Percentiles rank a stretch among this genome's conserved stretches.
These are phyloP conservation scores for Argopecten irradians DNA, from an alignment of 1,140 invertebrate genomes.

Conservation along the genomic window DNA sequence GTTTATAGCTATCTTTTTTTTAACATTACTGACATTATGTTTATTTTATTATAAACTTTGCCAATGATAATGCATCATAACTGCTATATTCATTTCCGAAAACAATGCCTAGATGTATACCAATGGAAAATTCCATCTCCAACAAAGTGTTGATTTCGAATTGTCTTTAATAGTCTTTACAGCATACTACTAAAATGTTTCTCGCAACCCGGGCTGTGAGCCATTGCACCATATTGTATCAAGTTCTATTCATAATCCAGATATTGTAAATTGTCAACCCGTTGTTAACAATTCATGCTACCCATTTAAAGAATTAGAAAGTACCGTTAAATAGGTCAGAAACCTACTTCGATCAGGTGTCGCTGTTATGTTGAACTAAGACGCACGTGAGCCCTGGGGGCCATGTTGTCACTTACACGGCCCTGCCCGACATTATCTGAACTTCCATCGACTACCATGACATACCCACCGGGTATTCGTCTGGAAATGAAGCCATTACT, in stretches of 20 bases:
- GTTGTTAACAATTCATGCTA: not conserved
- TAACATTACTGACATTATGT: too few relatives aligned
- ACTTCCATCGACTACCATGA: not conserved
- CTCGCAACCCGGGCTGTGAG: too few relatives aligned
- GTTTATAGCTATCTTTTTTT: too few relatives aligned
- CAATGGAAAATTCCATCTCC: too few relatives aligned
- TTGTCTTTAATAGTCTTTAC: too few relatives aligned
- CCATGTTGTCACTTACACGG: not conserved
- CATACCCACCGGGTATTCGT: not conserved
- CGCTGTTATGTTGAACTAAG: not conserved
- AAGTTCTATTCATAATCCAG: not conserved
- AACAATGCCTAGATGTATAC: too few relatives aligned
- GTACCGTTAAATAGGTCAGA: not conserved
- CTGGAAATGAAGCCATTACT: not conserved
- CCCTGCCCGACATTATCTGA: not conserved
- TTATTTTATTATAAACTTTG: too few relatives aligned
- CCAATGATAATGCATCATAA: too few relatives aligned
- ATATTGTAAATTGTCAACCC: not conserved
- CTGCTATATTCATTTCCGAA: too few relatives aligned
- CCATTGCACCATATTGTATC: too few relatives aligned
- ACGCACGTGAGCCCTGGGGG: not conserved
- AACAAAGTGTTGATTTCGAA: too few relatives aligned
- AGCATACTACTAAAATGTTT: too few relatives aligned
- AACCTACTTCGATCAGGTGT: not conserved
- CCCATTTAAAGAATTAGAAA: not conserved